Base-by-base conservation (phyloP, 2,113 vertebrate species). In the Cyanoramphus novaezelandiae region DNA sequence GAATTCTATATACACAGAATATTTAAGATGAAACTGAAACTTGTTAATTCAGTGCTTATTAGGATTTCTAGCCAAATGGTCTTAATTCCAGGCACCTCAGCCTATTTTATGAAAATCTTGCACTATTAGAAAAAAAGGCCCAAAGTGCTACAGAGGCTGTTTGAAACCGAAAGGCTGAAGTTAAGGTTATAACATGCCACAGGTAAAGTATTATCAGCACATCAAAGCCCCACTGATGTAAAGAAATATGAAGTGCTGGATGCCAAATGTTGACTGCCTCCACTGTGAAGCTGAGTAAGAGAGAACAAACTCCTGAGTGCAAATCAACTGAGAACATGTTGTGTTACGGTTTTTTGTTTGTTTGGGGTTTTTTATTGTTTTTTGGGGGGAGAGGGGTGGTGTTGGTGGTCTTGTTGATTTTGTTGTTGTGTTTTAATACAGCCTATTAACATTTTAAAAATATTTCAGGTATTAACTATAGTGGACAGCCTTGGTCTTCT, bases 151-250 rank as follows among this genome's bases (percentile, higher is more conserved):
- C 4, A 83, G 71, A 68, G 95, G 76, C 70, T 91, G 62, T 77
- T 94, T 93, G 78, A 94, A 93, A 88, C 13, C 65, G 57, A 85
- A 90, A 53, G 28, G 24, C 76, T 92, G 35, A 91, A 91, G 62
- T 63, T 79, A 86, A 82, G 62, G 88, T 82, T 86, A n/a, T 64
- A 84, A 80, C 67, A 84, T n/a, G 60, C 75, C 85, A 93, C 63
- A 96, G 89, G 92, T 92, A 70, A 97, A 92, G 62, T 59, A 86
- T 84, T 96, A 95, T 93, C 92, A 90, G n/a, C 43, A 96, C 65
- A 96, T 95, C 88, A 96, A 97, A 97, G 92, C 35, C 33, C 52
- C 33, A 37, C n/a, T 88, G 33, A 37, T 87, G 33, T 27, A 94
- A 86, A 93, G 91, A 96, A 87, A 90, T 82, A 89, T 11, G 23